Evolutionary conservation across 2,888 invertebrate species (phyloP), one percentile per base, ranked within the genome.

Genomic region (Drosophila paranaensis): DNA sequence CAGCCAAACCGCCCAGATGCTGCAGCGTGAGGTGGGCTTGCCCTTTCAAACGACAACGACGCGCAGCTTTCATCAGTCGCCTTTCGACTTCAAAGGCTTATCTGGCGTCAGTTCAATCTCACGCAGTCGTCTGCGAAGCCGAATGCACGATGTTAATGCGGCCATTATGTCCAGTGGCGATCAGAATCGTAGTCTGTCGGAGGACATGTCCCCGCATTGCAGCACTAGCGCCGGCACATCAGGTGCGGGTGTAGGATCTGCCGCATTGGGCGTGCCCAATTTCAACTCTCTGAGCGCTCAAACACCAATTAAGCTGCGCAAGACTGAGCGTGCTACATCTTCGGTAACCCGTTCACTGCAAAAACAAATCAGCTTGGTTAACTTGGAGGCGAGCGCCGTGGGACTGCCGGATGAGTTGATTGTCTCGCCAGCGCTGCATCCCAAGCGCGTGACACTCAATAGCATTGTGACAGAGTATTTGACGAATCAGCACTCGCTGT

Each of bases 381-480:
- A 50, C 43, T 55, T 10, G 9, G 81, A 80, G 25, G 14, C 54
- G 0, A 37, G 58, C 20, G n/a, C 53, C 1, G 58, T 60, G 4
- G 69, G 69, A 46, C 9, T 80, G 13, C 43, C 83, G 0, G 89
- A 83, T 5, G 89, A 83, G 6, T 40, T 69, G 13, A 16, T 43
- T 13, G 56, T 48, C 8, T 81, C 82, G 42, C 65, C 78, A 57
- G 51, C 72, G 9, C 30, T 81, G 16, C 57, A 91, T 87, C 48
- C 95, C 96, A 90, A 90, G 69, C 91, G 91, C 9, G 95, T 97
- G 62, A 96, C 97, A 0, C 93, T 99, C 30, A 97, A 98, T 92
- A 96, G 97, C 48, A 98, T 99, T 89, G 97, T 99, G 76, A 98
- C 97, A 0, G 98, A 99, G 93, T 99, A 99, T 93, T 94, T 99